Percentiles rank a stretch among this genome's conserved stretches.
Conservation (phyloP, 2,797 vertebrate genomes). For the Siniperca scherzeri region DNA sequence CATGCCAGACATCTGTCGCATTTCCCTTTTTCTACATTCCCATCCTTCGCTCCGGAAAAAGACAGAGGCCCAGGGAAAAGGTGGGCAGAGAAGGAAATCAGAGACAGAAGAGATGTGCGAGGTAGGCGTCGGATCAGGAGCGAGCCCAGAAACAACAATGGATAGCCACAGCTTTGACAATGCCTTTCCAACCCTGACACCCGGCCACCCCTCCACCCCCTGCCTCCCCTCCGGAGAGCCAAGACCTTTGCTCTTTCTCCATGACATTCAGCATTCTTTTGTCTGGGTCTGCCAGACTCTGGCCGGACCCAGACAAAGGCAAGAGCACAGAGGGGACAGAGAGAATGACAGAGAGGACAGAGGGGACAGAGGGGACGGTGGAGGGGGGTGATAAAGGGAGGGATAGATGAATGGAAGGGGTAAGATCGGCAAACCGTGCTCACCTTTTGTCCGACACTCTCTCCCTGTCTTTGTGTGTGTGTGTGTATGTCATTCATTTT, state of each 20-base stretch:
- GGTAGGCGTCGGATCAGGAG: slow-evolving; percentile 41
- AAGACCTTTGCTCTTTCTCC: slow-evolving; percentile 75
- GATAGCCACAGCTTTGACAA: slow-evolving; percentile 89
- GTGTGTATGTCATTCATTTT: slow-evolving; percentile 39
- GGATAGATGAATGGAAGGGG: slow-evolving; percentile 87
- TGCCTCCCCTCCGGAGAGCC: slow-evolving; percentile 48
- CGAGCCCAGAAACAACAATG: slow-evolving; percentile 84
- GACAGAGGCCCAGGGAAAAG: slow-evolving; percentile 36
- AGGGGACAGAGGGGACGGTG: slow-evolving; percentile 32
- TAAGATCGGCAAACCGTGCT: slow-evolving; percentile 85
- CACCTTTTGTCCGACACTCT: slow-evolving; percentile 87
- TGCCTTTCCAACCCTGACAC: slow-evolving; percentile 84
- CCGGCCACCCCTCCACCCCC: slow-evolving; percentile 76
- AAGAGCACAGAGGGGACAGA: slow-evolving; percentile 74
- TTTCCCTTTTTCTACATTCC: slow-evolving; percentile 62
- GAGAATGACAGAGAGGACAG: slow-evolving; percentile 68
- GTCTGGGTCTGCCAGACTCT: slow-evolving; percentile 77
- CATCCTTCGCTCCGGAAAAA: slow-evolving; percentile 12
- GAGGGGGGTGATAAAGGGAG: slow-evolving; percentile 74
- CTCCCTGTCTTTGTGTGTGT: slow-evolving; percentile 61
- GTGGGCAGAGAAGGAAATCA: slow-evolving; percentile 16
- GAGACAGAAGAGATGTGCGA: slow-evolving; percentile 47
- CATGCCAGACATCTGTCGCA: slow-evolving; percentile 46
- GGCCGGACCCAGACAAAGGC: slow-evolving; percentile 87
- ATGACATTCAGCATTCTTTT: slow-evolving; percentile 73